Percentiles rank a stretch among this genome's conserved stretches.
phyloP scores from a whole-genome alignment of 2,797 vertebrate species.

The Fratercula arctica region DNA sequence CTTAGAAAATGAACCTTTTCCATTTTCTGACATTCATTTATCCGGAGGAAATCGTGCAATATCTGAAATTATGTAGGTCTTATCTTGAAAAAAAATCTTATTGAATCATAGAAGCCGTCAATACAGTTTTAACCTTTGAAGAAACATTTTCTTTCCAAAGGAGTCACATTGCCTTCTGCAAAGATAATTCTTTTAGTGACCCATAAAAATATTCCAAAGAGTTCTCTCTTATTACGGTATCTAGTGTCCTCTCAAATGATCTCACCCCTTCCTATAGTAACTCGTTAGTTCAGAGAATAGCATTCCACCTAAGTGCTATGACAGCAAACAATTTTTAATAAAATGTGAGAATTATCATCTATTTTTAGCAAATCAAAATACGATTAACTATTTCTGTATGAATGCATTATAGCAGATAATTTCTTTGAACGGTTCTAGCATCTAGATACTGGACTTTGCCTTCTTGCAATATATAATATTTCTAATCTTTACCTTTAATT shows the following conservation, averaged over 20 bases:
- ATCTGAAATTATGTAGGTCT: constrained; percentile 68
- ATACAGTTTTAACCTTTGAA: constrained; percentile 59
- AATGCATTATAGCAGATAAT: not conserved
- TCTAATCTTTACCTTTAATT: not conserved
- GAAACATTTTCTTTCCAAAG: constrained; percentile 51
- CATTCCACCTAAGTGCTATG: not conserved
- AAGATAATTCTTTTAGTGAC: constrained; percentile 7
- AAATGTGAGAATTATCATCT: not conserved
- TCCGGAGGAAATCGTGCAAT: constrained; percentile 60
- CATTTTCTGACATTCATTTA: constrained; percentile 75
- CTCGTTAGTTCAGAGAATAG: not conserved
- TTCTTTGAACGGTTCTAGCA: not conserved
- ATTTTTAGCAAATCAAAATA: constrained; percentile 32
- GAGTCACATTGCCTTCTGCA: constrained; percentile 32
- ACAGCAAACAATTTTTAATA: not conserved
- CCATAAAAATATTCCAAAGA: constrained; percentile 25
- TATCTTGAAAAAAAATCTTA: constrained; percentile 47
- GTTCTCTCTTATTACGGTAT: not conserved
- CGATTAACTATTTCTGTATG: not conserved
- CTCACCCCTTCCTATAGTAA: constrained; percentile 12
- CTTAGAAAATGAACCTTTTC: constrained; percentile 71
- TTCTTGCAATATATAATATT: not conserved
- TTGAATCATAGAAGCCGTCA: constrained; percentile 19
- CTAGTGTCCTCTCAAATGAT: constrained; percentile 19
- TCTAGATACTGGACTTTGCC: not conserved